A percentile compares a stretch with the other conserved stretches of the same genome.
phyloP scores from a whole-genome alignment of 2,888 invertebrate genomes.

The Trichopria drosophilae region DNA sequence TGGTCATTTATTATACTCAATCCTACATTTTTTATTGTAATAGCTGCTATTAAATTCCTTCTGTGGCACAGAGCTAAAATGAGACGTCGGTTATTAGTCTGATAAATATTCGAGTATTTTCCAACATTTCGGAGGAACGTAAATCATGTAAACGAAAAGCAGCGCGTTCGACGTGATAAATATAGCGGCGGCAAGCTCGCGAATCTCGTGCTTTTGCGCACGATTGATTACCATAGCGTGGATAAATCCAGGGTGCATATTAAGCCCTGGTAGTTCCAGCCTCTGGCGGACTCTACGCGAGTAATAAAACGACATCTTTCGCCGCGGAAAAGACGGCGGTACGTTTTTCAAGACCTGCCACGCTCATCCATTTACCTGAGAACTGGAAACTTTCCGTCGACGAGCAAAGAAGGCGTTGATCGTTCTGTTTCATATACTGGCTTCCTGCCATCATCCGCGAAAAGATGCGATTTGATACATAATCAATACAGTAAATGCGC shows the following conservation, averaged over 20 bases:
- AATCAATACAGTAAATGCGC: too few relatives aligned
- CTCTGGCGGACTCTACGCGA: conserved; percentile 44
- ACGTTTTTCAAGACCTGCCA: conserved; percentile 49
- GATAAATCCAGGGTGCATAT: conserved; percentile 55
- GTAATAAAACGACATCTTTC: conserved; percentile 53
- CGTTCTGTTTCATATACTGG: not conserved
- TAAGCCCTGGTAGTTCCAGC: conserved; percentile 43
- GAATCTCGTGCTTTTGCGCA: conserved; percentile 37
- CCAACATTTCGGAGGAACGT: conserved; percentile 47
- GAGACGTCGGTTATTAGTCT: too few relatives aligned
- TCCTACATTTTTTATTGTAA: too few relatives aligned
- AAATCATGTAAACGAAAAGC: conserved; percentile 54
- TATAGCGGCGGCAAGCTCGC: conserved; percentile 46
- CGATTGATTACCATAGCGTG: conserved; percentile 52
- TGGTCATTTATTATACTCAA: too few relatives aligned
- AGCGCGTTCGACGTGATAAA: conserved; percentile 54
- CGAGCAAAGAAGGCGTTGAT: conserved; percentile 31
- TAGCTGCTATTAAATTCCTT: too few relatives aligned
- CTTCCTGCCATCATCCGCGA: too few relatives aligned
- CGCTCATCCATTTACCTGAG: conserved; percentile 41
- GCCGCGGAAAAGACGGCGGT: conserved; percentile 44
- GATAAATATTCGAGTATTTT: conserved; percentile 45
- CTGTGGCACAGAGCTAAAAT: too few relatives aligned
- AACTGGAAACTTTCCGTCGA: conserved; percentile 41
- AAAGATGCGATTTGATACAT: too few relatives aligned